phyloP scores from a whole-genome alignment of 1,140 invertebrate genomes.

The Periplaneta americana region DNA sequence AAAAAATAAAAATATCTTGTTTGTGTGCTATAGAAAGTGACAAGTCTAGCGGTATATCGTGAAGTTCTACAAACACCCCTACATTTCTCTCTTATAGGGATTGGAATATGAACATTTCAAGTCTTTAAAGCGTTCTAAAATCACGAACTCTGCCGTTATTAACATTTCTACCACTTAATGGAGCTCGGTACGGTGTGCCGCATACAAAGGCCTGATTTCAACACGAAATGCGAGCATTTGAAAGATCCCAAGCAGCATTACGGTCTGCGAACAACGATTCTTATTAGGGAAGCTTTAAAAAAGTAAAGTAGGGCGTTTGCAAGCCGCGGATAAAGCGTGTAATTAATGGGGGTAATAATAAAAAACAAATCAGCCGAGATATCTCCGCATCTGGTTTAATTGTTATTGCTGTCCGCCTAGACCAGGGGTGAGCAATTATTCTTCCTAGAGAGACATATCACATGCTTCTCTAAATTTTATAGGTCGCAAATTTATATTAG shows the following conservation, averaged over 20 bases:
- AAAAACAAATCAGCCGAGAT: background rate
- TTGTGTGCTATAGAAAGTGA: no score
- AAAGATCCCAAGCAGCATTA: background rate
- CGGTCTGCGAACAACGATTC: background rate
- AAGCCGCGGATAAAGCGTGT: background rate
- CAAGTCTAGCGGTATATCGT: no score
- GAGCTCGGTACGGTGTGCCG: background rate
- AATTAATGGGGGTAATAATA: background rate
- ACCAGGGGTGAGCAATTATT: no score
- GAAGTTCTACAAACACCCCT: no score
- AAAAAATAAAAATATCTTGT: no score
- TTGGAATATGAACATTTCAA: background rate
- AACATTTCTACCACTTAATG: background rate
- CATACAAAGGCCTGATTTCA: background rate
- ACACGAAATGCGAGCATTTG: background rate
- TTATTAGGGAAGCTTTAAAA: background rate
- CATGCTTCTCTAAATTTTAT: no score
- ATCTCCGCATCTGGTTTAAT: background rate
- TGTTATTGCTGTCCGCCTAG: background rate
- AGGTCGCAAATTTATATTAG: no score
- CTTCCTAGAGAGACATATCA: no score
- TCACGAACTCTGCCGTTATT: background rate
- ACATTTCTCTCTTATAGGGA: no score
- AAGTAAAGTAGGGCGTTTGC: background rate
- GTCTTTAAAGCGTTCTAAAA: background rate